A percentile compares a stretch with the other conserved stretches of the same genome.
Conservation (phyloP, 2,113 vertebrate species). For the Ivindomyrus marchei region DNA sequence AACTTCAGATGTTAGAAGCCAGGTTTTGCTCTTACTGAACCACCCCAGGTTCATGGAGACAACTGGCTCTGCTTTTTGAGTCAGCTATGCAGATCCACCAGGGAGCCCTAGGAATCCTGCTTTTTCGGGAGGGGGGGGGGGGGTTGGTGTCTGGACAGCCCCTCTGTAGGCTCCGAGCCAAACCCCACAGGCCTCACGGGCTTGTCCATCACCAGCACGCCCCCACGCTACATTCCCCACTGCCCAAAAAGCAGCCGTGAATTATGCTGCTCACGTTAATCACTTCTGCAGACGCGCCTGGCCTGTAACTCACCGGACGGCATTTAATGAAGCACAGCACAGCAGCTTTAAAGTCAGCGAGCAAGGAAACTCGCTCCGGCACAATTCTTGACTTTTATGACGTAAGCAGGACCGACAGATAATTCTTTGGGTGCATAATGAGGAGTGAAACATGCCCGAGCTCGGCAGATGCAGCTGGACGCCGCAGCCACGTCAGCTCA, state of each 20-base stretch:
- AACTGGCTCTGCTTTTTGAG: neutral
- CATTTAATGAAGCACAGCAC: neutral
- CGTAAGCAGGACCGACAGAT: neutral
- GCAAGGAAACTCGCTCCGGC: neutral
- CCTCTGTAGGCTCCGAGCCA: neutral
- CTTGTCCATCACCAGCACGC: neutral
- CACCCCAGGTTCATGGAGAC: neutral
- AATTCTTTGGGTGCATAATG: neutral
- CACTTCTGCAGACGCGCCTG: neutral
- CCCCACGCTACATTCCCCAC: neutral
- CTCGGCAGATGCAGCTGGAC: neutral
- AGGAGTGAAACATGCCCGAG: neutral
- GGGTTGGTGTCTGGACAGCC: neutral
- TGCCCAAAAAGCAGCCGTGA: neutral
- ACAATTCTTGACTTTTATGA: neutral
- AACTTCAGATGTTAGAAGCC: neutral
- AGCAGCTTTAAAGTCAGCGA: neutral
- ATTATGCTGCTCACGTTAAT: conserved; percentile 3
- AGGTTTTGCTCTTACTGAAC: neutral
- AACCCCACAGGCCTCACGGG: neutral
- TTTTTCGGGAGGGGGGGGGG: neutral
- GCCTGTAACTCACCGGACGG: neutral
- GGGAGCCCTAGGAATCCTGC: neutral
- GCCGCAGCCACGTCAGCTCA: neutral
- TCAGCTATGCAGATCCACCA: neutral